These are phyloP conservation scores for Ispidina lecontei DNA, from an alignment of 2,797 vertebrate genomes.

Conservation along the genomic window DNA sequence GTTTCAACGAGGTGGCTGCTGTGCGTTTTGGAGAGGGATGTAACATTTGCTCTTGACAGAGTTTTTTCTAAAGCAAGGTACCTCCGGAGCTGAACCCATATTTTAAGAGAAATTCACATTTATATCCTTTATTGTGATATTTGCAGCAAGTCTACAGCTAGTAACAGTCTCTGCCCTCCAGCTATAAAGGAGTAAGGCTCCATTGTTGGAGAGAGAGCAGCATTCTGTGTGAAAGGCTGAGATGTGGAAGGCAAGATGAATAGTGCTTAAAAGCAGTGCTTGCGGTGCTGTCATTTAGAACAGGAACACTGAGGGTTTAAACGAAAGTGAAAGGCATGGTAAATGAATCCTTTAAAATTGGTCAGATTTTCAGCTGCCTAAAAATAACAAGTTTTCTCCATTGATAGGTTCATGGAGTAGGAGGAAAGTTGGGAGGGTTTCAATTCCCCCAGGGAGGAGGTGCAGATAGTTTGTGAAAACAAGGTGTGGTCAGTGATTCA, in stretches of 20 bases:
- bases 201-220: constrained; percentile 76
- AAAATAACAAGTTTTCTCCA: constrained; percentile 75
- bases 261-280: constrained; percentile 79
- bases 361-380: constrained; percentile 74
- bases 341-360: constrained; percentile 75
- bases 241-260: constrained; percentile 78
- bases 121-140: constrained; percentile 82
- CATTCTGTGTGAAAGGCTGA: constrained; percentile 71
- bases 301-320: constrained; percentile 75
- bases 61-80: constrained; percentile 78
- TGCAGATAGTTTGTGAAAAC: constrained; percentile 60
- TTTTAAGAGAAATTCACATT: constrained; percentile 81
- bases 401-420: constrained; percentile 76
- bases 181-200: constrained; percentile 79
- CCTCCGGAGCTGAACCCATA: constrained; percentile 68
- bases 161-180: constrained; percentile 80
- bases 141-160: constrained; percentile 76
- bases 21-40: constrained; percentile 65
- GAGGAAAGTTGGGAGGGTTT: constrained; percentile 59
- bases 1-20: constrained; percentile 31
- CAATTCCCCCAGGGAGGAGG: constrained; percentile 37
- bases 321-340: constrained; percentile 74
- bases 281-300: constrained; percentile 78
- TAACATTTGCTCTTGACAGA: constrained; percentile 70
- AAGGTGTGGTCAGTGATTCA: constrained; percentile 68